Conservation (phyloP, 2,888 invertebrate species). For the Neelides folsomi region DNA sequence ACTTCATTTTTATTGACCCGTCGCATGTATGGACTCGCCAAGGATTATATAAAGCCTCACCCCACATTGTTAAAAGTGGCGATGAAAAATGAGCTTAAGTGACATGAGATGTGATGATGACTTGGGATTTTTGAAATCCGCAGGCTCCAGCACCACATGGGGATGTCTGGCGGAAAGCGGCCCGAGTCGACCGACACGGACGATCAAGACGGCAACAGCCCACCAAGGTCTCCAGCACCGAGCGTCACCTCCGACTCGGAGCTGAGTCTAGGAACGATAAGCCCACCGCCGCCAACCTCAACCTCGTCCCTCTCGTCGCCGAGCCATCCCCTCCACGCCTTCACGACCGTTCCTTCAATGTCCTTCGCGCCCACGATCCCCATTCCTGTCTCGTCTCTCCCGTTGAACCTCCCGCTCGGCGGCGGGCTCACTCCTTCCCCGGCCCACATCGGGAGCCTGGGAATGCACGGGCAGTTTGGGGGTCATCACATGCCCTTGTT, state of each 20-base stretch:
- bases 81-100: too few relatives aligned
- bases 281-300: slow-evolving; percentile 28
- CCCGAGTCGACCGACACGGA: slow-evolving; percentile 30
- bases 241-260: slow-evolving; percentile 31
- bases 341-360: slow-evolving; percentile 16
- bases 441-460: slow-evolving; percentile 21
- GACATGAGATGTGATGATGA: too few relatives aligned
- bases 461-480: slow-evolving; percentile 20
- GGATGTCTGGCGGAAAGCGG: slow-evolving; percentile 22
- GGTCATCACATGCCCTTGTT: slow-evolving; percentile 23
- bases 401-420: slow-evolving; percentile 16
- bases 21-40: too few relatives aligned
- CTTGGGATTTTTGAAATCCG: neutral
- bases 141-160: slow-evolving; percentile 31
- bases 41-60: too few relatives aligned
- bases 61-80: too few relatives aligned
- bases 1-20: too few relatives aligned
- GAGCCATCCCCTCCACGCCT: slow-evolving; percentile 18
- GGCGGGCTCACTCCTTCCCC: slow-evolving; percentile 18
- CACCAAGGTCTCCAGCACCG: slow-evolving; percentile 27
- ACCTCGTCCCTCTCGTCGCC: slow-evolving; percentile 22
- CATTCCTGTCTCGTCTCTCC: slow-evolving; percentile 29
- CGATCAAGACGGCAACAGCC: slow-evolving; percentile 25
- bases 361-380: slow-evolving; percentile 16
- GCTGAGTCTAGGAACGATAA: slow-evolving; percentile 30